Conservation (phyloP, 2,797 vertebrate species). For the Rhinella marina region DNA sequence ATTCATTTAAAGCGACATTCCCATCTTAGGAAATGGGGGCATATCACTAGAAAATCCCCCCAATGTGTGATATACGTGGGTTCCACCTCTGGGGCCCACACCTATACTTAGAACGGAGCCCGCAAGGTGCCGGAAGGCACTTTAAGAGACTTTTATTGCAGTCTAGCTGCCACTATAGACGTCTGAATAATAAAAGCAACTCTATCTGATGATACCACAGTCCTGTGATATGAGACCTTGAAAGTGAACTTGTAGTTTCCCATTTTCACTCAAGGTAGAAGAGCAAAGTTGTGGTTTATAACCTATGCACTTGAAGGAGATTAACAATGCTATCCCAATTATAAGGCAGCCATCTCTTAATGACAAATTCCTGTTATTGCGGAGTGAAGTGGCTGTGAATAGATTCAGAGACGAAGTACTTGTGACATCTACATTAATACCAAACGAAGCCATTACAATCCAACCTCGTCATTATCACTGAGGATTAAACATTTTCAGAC, state of each 20-base stretch:
- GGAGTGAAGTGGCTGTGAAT: constrained; percentile 53
- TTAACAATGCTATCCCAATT: constrained; percentile 56
- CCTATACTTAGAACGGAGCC: no score
- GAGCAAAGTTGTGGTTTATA: constrained; percentile 41
- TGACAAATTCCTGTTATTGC: constrained; percentile 59
- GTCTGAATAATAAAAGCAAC: constrained; percentile 7
- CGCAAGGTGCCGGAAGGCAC: no score
- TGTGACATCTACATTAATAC: constrained; percentile 62
- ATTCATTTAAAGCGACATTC: no score
- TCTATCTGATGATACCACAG: constrained; percentile 5
- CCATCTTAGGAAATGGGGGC: no score
- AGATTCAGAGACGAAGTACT: constrained; percentile 42
- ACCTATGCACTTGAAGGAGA: constrained; percentile 59
- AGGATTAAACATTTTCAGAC: constrained; percentile 59
- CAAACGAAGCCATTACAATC: constrained; percentile 61
- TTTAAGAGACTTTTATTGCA: neutral
- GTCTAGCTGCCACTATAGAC: neutral
- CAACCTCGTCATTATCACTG: constrained; percentile 55
- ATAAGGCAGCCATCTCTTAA: constrained; percentile 50
- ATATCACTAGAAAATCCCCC: no score
- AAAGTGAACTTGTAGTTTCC: constrained; percentile 26
- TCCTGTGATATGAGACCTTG: neutral
- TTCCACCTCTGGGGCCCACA: no score
- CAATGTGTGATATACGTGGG: no score
- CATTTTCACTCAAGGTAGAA: constrained; percentile 18